These are phyloP conservation scores for Zosterops japonicus DNA, from an alignment of 2,113 vertebrate species.

Conservation along the genomic window DNA sequence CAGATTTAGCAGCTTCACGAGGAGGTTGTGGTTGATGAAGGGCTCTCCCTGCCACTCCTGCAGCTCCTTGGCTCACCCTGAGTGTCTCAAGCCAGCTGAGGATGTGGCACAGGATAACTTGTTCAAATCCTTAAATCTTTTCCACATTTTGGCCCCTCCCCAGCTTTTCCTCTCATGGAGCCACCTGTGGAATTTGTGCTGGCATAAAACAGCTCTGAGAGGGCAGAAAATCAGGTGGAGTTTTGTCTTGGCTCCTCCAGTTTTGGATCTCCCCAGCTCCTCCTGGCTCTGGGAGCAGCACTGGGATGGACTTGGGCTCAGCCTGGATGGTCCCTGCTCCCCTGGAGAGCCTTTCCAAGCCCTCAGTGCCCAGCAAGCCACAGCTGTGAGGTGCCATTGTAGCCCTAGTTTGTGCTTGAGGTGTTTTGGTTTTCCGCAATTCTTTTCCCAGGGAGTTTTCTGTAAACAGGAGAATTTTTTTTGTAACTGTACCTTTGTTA, in stretches of 20 bases:
- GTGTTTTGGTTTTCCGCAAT: too few relatives aligned
- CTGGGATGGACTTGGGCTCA: background rate
- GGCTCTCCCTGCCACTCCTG: background rate
- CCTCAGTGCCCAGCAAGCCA: background rate
- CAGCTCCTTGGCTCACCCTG: background rate
- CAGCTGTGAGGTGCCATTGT: rapidly evolving
- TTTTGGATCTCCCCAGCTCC: background rate
- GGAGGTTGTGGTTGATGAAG: background rate
- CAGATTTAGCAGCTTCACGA: background rate
- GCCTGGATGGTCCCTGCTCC: background rate
- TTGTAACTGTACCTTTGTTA: too few relatives aligned
- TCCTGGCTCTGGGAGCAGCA: rapidly evolving
- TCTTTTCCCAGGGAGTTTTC: too few relatives aligned
- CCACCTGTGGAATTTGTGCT: rapidly evolving
- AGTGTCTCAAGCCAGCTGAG: background rate
- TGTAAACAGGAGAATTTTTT: too few relatives aligned
- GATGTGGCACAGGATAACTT: background rate
- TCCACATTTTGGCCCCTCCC: rapidly evolving
- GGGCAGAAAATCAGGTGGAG: background rate
- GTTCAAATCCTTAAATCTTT: background rate
- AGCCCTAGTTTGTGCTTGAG: too few relatives aligned
- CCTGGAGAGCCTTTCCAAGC: rapidly evolving
- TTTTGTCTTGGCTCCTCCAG: background rate
- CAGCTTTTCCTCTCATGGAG: background rate
- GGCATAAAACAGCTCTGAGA: background rate